phyloP scores from a whole-genome alignment of 2,113 vertebrate species.

The Condylura cristata region DNA sequence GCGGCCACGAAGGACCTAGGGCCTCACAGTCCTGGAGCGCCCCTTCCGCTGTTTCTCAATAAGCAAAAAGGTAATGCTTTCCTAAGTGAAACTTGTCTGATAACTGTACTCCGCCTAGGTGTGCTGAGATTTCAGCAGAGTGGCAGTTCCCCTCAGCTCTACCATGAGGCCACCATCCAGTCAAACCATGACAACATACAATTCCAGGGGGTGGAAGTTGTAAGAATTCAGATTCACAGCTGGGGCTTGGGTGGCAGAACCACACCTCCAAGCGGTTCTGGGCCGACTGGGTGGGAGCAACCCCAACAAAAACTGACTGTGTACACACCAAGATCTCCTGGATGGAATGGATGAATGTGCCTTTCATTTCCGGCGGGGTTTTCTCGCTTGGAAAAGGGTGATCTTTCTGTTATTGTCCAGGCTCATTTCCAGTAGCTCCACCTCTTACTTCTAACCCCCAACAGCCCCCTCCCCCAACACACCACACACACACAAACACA shows the following conservation, averaged over 20 bases:
- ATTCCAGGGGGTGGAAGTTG: not conserved
- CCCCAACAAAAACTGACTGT: not conserved
- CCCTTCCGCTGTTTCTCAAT: constrained; percentile 82
- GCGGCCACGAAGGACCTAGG: constrained; percentile 67
- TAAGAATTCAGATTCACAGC: not conserved
- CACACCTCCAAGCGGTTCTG: fast-evolving
- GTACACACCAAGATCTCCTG: not conserved
- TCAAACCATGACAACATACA: not conserved
- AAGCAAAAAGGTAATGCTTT: constrained; percentile 92
- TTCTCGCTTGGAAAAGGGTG: not conserved
- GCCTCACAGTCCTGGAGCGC: constrained; percentile 44
- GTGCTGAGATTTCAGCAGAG: not conserved
- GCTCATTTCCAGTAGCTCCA: not conserved
- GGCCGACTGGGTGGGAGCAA: fast-evolving
- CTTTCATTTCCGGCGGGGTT: not conserved
- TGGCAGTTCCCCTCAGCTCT: no score
- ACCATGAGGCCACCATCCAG: not conserved
- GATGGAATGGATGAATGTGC: not conserved
- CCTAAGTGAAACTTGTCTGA: not conserved
- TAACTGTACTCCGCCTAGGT: not conserved
- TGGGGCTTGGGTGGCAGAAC: not conserved
- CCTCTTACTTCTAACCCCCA: not conserved
- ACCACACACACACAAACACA: not conserved
- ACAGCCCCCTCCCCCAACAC: no score
- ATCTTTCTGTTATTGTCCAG: not conserved